Evolutionary conservation across 2,113 vertebrate genomes (phyloP), one percentile per base, ranked within the genome.

Genomic region (Brachyistius frenatus): DNA sequence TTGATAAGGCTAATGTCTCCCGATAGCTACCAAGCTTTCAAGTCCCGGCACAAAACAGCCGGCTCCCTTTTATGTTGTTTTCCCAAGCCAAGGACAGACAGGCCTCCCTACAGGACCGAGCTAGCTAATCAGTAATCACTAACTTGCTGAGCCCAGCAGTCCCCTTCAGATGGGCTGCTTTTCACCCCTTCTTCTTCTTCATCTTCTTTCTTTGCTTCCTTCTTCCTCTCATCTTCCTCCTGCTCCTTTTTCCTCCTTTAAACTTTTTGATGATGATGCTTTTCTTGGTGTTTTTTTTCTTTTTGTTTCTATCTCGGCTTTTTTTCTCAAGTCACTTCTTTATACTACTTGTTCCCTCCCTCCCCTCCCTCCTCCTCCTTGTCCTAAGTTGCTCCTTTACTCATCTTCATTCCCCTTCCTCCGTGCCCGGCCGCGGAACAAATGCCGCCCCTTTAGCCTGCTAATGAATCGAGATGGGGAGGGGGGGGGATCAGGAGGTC

Each of bases 121-220:
- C 93, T 95, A 90, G 96, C 95, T 97, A 97, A 97, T 97, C 94
- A 97, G 96, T 97, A 97, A 97, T 96, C 93, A 90, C 81, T 87
- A 88, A 94, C 94, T 91, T 94, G 91, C 94, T 91, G 91, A 95
- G 86, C 87, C 87, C 85, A 93, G 90, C 85, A 88, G 78, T 88
- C 81, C 88, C 87, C 66, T 81, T 91, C 88, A 89, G 91, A 89
- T 83, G 68, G 61, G 76, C 81, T 86, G 70, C 83, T 91, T 93
- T 88, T 73, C 52, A 71, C 64, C 80, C 39, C 70, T 63, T 75
- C 61, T 61, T 69, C 46, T n/a, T 61, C 77, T 11, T 78, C 74
- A 68, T 73, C 75, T 53, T 73, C 55, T 64, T 73, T 56, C 31
- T 67, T 66, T 64, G 6, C 47, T 76, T 72, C 52, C 16, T 15